Conservation (phyloP, 2,797 vertebrate genomes). For the Hydrophis major region DNA sequence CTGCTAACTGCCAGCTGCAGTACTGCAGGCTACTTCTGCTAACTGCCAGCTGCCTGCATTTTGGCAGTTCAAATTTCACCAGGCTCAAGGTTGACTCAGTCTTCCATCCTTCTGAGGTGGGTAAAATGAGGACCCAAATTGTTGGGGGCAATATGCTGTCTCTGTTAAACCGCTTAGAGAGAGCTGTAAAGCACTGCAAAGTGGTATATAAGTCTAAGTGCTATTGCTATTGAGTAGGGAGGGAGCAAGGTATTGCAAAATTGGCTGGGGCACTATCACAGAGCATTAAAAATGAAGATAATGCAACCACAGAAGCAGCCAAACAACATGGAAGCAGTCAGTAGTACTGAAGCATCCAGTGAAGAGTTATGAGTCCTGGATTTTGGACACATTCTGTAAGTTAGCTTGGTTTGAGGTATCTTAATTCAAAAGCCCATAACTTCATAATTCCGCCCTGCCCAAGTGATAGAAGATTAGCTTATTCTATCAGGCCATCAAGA, state of each 20-base stretch:
- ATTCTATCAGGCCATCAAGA: not conserved
- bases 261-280: not conserved
- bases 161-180: too few species aligned
- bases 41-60: too few species aligned
- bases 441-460: slow-evolving; percentile 8
- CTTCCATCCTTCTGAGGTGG: too few species aligned
- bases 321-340: not conserved
- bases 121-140: too few species aligned
- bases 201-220: too few species aligned
- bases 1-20: too few species aligned
- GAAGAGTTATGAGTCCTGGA: not conserved
- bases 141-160: too few species aligned
- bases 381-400: not conserved
- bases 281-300: not conserved
- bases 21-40: too few species aligned
- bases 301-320: not conserved
- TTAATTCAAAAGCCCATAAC: not conserved
- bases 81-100: too few species aligned
- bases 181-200: too few species aligned
- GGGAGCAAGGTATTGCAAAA: too few species aligned
- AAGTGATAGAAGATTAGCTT: not conserved
- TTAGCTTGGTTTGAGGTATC: not conserved
- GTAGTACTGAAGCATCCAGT: not conserved
- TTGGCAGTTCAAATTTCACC: too few species aligned
- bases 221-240: not conserved